These are phyloP conservation scores for Microtus californicus DNA, from an alignment of 2,797 vertebrate genomes.

Conservation along the genomic window DNA sequence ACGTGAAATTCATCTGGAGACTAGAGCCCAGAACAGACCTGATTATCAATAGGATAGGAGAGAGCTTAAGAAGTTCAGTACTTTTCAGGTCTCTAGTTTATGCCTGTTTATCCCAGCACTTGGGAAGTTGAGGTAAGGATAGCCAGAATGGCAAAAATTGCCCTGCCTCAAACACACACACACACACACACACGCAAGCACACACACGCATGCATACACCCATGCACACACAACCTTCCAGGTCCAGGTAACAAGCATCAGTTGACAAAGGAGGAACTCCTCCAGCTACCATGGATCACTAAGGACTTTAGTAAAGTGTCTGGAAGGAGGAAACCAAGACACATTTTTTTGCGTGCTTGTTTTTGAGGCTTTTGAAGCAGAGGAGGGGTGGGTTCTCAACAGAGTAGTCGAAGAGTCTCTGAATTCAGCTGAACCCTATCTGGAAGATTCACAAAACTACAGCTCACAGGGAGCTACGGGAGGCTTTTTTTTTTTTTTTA, in stretches of 20 bases:
- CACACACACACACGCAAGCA: too few species aligned
- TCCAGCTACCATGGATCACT: neutral
- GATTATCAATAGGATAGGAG: neutral
- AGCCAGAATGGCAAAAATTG: neutral
- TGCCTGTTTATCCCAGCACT: neutral
- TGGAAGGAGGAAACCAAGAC: constrained; percentile 2
- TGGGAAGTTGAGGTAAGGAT: neutral
- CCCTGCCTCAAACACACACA: neutral
- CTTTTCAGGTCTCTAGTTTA: neutral
- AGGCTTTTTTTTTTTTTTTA: neutral
- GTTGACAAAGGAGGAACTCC: neutral
- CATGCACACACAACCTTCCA: neutral
- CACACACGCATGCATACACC: too few species aligned
- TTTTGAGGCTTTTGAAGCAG: neutral
- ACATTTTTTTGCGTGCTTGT: neutral
- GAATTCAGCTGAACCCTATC: neutral
- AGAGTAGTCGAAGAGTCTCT: neutral
- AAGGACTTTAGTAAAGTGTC: neutral
- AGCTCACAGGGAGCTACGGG: neutral
- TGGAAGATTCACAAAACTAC: neutral
- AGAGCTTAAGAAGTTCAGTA: neutral
- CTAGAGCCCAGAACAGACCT: neutral
- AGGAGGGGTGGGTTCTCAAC: neutral
- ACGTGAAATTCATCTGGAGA: neutral
- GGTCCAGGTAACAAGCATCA: neutral